These are phyloP conservation scores for Choristoneura rosaceana DNA, from an alignment of 2,888 invertebrate species.

Conservation along the genomic window DNA sequence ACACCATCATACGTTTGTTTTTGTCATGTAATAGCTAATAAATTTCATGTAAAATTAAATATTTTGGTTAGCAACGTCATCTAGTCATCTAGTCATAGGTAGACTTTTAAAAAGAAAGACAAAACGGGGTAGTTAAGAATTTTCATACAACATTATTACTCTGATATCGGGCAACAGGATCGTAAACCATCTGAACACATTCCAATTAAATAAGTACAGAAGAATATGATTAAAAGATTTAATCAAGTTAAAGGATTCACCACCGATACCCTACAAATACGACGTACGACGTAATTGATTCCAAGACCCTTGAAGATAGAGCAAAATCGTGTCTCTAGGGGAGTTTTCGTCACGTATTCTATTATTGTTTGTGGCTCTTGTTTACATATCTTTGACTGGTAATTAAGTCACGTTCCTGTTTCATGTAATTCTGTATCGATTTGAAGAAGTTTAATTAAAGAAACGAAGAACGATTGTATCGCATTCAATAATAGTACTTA, in stretches of 20 bases:
- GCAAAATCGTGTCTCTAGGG: conserved; percentile 16
- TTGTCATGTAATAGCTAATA: too few species aligned
- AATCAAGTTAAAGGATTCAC: neutral
- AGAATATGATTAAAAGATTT: neutral
- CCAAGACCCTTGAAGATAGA: neutral
- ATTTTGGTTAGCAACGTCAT: too few species aligned
- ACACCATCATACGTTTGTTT: too few species aligned
- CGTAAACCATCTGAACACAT: neutral
- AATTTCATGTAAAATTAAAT: too few species aligned
- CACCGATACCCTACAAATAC: neutral
- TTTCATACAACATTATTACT: too few species aligned
- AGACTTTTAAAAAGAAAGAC: too few species aligned
- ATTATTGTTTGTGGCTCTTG: conserved; percentile 15
- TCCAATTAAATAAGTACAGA: neutral
- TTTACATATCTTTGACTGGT: conserved; percentile 32
- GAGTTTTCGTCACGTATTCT: conserved; percentile 29
- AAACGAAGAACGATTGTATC: neutral
- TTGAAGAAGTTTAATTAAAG: conserved; percentile 19
- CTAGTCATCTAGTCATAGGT: too few species aligned
- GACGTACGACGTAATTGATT: conserved; percentile 1
- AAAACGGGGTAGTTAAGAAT: too few species aligned
- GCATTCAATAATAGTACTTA: neutral
- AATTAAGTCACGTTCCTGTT: conserved; percentile 33
- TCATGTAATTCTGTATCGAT: conserved; percentile 15
- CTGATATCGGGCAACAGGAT: neutral